Percentiles rank a stretch among this genome's conserved stretches.
Evolutionary conservation across 2,888 invertebrate genomes (phyloP).

Genomic region (Aspidiotus destructor): DNA sequence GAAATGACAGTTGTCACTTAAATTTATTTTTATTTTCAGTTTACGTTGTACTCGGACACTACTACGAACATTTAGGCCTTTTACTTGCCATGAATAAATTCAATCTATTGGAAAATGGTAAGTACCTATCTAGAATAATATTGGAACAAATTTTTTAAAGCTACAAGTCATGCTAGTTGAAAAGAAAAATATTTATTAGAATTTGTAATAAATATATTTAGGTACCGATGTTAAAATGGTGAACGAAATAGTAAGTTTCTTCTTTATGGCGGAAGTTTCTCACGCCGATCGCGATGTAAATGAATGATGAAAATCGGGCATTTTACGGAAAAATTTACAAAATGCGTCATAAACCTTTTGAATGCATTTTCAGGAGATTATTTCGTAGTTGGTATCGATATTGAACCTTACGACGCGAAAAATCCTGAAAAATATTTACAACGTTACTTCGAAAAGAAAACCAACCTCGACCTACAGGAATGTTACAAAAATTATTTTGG

Average conservation of each 20-base stretch:
- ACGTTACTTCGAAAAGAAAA: constrained; percentile 59
- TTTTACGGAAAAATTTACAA: too few relatives aligned
- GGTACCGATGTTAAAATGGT: too few relatives aligned
- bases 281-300: too few relatives aligned
- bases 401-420: constrained; percentile 71
- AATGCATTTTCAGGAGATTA: constrained; percentile 62
- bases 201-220: too few relatives aligned
- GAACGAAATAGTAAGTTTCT: too few relatives aligned
- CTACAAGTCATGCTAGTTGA: too few relatives aligned
- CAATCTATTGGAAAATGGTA: constrained; percentile 69
- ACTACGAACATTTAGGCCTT: constrained; percentile 84
- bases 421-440: constrained; percentile 70
- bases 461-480: constrained; percentile 50
- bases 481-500: constrained; percentile 76
- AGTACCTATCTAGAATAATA: constrained; percentile 38
- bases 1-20: too few relatives aligned
- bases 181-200: too few relatives aligned
- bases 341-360: too few relatives aligned
- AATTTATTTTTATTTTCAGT: constrained; percentile 53
- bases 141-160: too few relatives aligned
- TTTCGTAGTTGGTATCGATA: constrained; percentile 83
- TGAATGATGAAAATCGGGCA: too few relatives aligned
- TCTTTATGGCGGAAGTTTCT: too few relatives aligned
- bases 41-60: constrained; percentile 80
- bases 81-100: constrained; percentile 74